Evolutionary conservation across 2,113 vertebrate genomes (phyloP), one percentile per base, ranked within the genome.

Genomic region (Arizona elegans): DNA sequence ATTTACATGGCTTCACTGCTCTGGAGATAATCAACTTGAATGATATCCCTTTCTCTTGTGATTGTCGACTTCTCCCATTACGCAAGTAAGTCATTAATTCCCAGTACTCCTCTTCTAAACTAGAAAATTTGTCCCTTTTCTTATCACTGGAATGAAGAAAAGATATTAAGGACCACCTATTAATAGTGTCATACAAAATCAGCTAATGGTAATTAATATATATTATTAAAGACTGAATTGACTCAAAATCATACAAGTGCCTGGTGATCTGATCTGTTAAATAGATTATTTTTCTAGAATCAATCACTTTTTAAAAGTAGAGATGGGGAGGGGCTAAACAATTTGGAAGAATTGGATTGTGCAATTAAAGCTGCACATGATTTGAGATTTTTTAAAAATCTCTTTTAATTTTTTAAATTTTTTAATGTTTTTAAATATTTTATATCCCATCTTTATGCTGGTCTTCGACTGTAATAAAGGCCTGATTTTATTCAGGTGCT

Each of bases 21-120:
- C 96, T 99, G 94, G 98, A 99, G 94, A 98, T 98, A 94, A 98
- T 99, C 88, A 99, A 99, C 96, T 97, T 99, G 95, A 97, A 98
- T 0, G 97, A 98, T 17, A 98, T 99, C 88, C 98, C 99, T 85
- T 98, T 99, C 95, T 97, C 96, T 95, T 99, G 99, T 0, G 97
- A 99, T 97, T 99, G 99, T 94, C 98, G 97, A 86, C 98, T 99
- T 92, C 98, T 99, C 90, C 98, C 97, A 0, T 97, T 99, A 70
- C 98, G 92, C 97, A 98, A 98, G 99, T 99, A 96, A 97, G 98
- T 47, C 56, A 52, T 1, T 52, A 47, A 5, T 87, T 38, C 7
- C 26, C 8, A 65, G 38, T 55, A 50, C 1, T 43, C n/a, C 12
- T 10, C 8, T 38, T 62, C 9, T 33, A 85, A 38, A 75, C 17